Evolutionary conservation across 2,888 invertebrate species (phyloP).

Genomic region (Athalia circularis): DNA sequence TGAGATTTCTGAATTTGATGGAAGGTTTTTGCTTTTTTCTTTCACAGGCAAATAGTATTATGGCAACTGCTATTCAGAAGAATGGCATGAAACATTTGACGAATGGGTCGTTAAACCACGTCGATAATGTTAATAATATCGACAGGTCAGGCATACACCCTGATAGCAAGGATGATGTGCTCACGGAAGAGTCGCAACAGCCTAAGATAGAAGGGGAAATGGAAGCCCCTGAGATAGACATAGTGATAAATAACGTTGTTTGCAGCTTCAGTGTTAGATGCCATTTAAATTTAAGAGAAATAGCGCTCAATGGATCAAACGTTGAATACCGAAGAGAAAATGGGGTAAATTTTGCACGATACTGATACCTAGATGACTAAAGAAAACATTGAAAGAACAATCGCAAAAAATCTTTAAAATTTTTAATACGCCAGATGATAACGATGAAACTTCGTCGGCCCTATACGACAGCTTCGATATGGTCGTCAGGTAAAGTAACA

Average conservation of each 20-base stretch:
- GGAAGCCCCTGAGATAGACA: constrained; percentile 90
- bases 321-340: constrained; percentile 97
- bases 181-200: constrained; percentile 55
- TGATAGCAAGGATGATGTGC: constrained; percentile 58
- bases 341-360: constrained; percentile 78
- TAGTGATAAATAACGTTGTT: constrained; percentile 98
- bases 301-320: constrained; percentile 93
- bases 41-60: constrained; percentile 67
- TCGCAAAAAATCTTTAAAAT: not conserved
- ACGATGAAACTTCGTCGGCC: constrained; percentile 98
- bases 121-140: constrained; percentile 66
- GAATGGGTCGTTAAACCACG: constrained; percentile 78
- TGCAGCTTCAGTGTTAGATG: constrained; percentile 97
- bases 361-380: not conserved
- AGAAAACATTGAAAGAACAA: constrained; percentile 22
- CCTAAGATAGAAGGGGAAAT: constrained; percentile 62
- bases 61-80: constrained; percentile 90
- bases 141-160: constrained; percentile 59
- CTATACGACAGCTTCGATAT: constrained; percentile 97
- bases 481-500: constrained; percentile 98
- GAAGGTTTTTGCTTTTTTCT: not conserved
- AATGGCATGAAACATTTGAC: constrained; percentile 87
- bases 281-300: constrained; percentile 95
- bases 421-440: constrained; percentile 82
- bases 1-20: not conserved